These are phyloP conservation scores for Helicolenus hilgendorfi DNA, from an alignment of 2,797 vertebrate species.

Conservation along the genomic window DNA sequence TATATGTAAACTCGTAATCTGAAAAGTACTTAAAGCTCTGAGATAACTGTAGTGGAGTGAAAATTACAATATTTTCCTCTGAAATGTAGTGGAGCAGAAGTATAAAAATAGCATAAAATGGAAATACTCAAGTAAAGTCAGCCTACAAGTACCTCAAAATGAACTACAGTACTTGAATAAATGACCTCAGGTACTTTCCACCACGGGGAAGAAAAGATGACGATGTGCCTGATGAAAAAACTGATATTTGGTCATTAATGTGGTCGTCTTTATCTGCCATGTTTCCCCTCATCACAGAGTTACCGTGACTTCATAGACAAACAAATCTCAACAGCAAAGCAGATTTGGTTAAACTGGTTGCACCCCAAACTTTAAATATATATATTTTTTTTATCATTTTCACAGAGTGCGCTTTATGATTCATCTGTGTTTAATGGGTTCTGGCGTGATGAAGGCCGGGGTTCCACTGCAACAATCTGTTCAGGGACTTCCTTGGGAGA, in stretches of 20 bases:
- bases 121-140: neutral
- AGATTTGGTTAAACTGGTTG: neutral
- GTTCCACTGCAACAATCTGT: constrained; percentile 58
- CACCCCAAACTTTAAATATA: neutral
- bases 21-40: neutral
- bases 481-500: constrained; percentile 73
- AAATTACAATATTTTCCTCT: neutral
- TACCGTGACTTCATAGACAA: neutral
- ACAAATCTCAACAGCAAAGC: neutral
- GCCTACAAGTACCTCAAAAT: neutral
- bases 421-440: constrained; percentile 61
- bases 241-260: neutral
- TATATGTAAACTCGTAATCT: neutral
- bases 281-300: neutral
- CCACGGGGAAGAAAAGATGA: too few relatives aligned
- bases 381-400: neutral
- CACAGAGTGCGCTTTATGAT: constrained; percentile 31
- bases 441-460: constrained; percentile 37
- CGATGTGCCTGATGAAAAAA: neutral
- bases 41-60: neutral
- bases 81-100: neutral
- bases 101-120: neutral
- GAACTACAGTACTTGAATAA: neutral
- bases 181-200: neutral
- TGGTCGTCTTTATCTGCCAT: neutral